Conservation (phyloP, 2,797 vertebrate genomes). For the Micropoecilia bifurca region DNA sequence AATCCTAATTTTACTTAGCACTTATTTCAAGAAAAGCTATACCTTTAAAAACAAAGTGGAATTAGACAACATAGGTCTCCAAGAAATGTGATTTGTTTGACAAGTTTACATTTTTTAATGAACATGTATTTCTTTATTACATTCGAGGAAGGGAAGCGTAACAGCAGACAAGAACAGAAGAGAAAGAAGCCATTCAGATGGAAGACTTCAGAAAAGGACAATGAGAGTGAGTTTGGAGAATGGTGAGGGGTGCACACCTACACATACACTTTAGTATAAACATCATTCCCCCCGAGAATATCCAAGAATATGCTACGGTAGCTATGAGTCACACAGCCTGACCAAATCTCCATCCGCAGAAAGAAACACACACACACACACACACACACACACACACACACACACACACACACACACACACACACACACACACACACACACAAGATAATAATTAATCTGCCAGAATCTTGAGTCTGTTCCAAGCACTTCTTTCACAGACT, state of each 20-base stretch:
- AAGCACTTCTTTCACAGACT: constrained; percentile 48
- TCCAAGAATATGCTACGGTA: constrained; percentile 74
- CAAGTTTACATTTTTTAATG: constrained; percentile 1
- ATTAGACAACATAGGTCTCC: not conserved
- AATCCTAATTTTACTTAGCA: not conserved
- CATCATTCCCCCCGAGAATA: constrained; percentile 68
- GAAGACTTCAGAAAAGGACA: constrained; percentile 41
- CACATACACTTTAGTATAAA: constrained; percentile 67
- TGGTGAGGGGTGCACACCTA: constrained; percentile 42
- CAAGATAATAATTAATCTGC: constrained; percentile 68
- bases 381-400: constrained; percentile 42
- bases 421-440: constrained; percentile 35
- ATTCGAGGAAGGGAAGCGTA: not conserved
- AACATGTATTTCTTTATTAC: not conserved
- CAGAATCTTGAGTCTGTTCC: constrained; percentile 58
- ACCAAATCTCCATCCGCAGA: constrained; percentile 54
- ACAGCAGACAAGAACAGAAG: constrained; percentile 6
- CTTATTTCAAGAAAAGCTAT: not conserved
- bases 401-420: constrained; percentile 36
- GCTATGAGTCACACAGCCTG: constrained; percentile 75
- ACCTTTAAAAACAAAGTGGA: not conserved
- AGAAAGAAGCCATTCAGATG: constrained; percentile 17
- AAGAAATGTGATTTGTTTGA: not conserved
- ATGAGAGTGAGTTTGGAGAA: constrained; percentile 6
- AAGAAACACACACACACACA: constrained; percentile 38